phyloP scores from a whole-genome alignment of 2,113 vertebrate genomes.

The Nettapus auritus region DNA sequence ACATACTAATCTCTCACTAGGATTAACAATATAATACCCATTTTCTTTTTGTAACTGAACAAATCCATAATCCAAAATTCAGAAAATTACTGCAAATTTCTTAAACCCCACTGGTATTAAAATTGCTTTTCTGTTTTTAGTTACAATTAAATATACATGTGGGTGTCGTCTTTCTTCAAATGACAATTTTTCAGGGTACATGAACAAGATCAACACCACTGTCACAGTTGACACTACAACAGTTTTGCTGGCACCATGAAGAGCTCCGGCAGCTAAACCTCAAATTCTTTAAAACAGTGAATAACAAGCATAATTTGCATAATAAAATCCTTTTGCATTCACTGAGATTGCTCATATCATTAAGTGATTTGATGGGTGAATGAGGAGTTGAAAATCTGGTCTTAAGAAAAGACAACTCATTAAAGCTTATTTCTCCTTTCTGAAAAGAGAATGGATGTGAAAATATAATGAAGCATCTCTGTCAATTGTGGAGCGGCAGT shows the following conservation, averaged over 20 bases:
- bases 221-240: not conserved
- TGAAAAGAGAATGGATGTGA: not conserved
- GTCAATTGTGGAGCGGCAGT: not conserved
- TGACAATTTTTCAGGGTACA: not conserved
- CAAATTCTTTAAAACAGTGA: not conserved
- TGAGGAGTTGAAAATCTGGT: not conserved
- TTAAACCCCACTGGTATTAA: not conserved
- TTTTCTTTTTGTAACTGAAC: slow-evolving; percentile 3
- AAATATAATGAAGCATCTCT: not conserved
- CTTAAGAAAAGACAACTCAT: not conserved
- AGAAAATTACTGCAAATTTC: not conserved
- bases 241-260: not conserved
- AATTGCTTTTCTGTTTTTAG: not conserved
- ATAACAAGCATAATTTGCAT: not conserved
- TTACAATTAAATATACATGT: not conserved
- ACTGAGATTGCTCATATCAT: not conserved
- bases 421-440: not conserved
- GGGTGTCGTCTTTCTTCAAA: not conserved
- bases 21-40: not conserved
- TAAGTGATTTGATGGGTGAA: not conserved
- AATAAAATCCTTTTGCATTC: not conserved
- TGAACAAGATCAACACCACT: not conserved
- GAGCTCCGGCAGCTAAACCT: not conserved
- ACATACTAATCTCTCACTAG: not conserved
- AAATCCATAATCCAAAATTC: not conserved